phyloP scores from a whole-genome alignment of 2,888 invertebrate species.

The Vandiemenella viatica region DNA sequence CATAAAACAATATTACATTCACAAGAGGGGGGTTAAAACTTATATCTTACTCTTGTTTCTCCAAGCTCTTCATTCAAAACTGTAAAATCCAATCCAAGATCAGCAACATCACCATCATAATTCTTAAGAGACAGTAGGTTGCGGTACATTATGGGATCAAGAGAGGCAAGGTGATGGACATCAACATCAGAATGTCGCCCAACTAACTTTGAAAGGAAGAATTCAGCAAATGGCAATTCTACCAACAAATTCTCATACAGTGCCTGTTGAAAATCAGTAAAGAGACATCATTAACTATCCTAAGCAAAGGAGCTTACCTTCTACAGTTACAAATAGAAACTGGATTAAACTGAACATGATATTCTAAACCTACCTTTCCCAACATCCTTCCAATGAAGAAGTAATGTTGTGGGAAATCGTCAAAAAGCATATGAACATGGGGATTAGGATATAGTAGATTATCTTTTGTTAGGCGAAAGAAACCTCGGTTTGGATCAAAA shows the following conservation, averaged over 20 bases:
- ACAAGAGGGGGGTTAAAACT: no score
- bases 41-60: conserved; percentile 56
- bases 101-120: conserved; percentile 71
- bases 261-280: conserved; percentile 41
- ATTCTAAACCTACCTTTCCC: conserved; percentile 51
- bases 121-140: conserved; percentile 78
- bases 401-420: conserved; percentile 78
- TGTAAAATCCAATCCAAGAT: conserved; percentile 85
- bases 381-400: conserved; percentile 87
- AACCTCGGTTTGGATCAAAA: conserved; percentile 91
- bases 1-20: no score
- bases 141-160: conserved; percentile 84
- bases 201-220: conserved; percentile 80
- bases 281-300: neutral
- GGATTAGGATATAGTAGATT: conserved; percentile 94
- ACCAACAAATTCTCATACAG: conserved; percentile 89
- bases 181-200: conserved; percentile 65
- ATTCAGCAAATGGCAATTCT: conserved; percentile 88
- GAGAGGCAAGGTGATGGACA: conserved; percentile 81
- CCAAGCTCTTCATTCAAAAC: conserved; percentile 80
- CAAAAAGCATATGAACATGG: conserved; percentile 68
- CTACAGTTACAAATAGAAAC: neutral
- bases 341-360: neutral
- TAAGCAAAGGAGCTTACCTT: neutral
- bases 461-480: conserved; percentile 78